Conservation (phyloP, 2,113 vertebrate species). For the Paratilapia polleni region DNA sequence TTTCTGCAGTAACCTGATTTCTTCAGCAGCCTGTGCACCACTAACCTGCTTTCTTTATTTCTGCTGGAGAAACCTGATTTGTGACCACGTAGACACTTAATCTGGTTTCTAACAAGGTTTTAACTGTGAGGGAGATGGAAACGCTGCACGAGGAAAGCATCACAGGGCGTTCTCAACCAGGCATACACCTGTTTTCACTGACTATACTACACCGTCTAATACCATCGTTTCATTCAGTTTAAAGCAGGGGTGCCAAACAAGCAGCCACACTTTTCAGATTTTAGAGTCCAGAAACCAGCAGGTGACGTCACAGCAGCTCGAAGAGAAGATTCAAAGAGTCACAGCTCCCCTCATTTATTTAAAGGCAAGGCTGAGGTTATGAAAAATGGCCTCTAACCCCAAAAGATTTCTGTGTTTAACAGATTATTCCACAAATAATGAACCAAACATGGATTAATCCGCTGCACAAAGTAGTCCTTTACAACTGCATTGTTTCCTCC, state of each 20-base stretch:
- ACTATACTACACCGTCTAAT: background rate
- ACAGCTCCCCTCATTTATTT: too few species aligned
- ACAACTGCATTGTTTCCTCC: too few species aligned
- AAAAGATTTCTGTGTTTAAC: too few species aligned
- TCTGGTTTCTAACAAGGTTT: background rate
- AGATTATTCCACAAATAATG: too few species aligned
- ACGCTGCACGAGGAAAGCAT: background rate
- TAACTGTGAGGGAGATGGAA: background rate
- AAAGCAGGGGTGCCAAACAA: background rate
- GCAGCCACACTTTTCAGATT: background rate
- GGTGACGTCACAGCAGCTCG: background rate
- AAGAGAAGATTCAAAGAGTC: too few species aligned
- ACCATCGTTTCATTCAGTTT: background rate
- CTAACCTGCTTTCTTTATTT: background rate
- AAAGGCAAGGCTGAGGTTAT: too few species aligned
- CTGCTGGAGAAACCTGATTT: background rate
- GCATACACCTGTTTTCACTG: background rate
- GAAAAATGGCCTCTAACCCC: too few species aligned
- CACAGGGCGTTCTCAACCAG: background rate
- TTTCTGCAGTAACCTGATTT: background rate
- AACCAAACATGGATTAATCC: too few species aligned
- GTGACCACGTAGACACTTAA: background rate
- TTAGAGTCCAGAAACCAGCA: background rate
- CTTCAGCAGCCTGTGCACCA: background rate
- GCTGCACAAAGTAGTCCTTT: too few species aligned